Conservation (phyloP, 2,888 invertebrate species). For the Epiblema foenella region DNA sequence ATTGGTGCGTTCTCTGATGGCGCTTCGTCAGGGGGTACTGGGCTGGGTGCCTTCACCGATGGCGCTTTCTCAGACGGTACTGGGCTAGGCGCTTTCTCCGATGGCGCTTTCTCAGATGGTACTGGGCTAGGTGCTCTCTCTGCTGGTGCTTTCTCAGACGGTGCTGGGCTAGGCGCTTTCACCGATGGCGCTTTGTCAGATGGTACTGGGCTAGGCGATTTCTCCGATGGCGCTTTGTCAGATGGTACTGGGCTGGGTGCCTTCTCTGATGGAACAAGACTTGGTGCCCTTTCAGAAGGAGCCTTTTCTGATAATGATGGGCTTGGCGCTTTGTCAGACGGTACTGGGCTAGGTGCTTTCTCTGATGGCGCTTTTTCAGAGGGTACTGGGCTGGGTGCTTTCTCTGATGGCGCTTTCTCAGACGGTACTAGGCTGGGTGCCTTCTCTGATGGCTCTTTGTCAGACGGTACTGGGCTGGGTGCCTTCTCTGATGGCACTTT, state of each 20-base stretch:
- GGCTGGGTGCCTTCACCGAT: constrained; percentile 44
- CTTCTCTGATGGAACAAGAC: constrained; percentile 17
- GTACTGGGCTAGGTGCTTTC: not conserved
- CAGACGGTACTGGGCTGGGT: no score
- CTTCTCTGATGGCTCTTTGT: not conserved
- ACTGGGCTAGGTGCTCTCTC: constrained; percentile 33
- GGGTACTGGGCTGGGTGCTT: constrained; percentile 25
- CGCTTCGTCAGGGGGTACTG: constrained; percentile 13
- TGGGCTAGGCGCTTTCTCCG: no score
- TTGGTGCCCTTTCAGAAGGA: not conserved
- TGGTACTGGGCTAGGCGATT: constrained; percentile 14
- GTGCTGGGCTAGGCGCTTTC: constrained; percentile 27
- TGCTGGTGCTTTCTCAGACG: constrained; percentile 20
- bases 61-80: not conserved
- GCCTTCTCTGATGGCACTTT: not conserved
- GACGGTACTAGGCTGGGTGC: constrained; percentile 26
- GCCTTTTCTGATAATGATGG: constrained; percentile 40
- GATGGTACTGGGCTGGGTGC: constrained; percentile 17
- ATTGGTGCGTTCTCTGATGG: constrained; percentile 35
- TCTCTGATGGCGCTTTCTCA: constrained; percentile 27
- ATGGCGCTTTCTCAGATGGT: not conserved
- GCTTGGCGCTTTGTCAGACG: not conserved
- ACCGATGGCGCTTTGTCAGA: constrained; percentile 25
- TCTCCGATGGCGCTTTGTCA: constrained; percentile 4
- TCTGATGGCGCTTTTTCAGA: constrained; percentile 17